These are phyloP conservation scores for Hapalemur alaotrensis DNA, from an alignment of 2,797 vertebrate species.

Conservation along the genomic window DNA sequence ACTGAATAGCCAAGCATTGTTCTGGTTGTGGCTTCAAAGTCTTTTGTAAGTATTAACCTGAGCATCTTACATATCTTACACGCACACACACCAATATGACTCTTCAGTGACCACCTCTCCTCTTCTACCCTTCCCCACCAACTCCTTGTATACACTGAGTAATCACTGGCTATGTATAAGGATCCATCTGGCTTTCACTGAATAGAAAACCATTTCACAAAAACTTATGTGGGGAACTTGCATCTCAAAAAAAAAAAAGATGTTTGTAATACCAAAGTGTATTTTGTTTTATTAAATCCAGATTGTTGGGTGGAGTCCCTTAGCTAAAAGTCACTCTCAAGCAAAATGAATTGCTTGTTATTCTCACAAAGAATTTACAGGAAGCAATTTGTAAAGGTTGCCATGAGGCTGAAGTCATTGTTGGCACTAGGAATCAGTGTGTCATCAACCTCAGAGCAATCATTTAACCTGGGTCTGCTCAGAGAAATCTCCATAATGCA, in stretches of 20 bases:
- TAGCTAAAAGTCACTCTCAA: conserved; percentile 57
- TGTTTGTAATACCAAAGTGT: conserved; percentile 48
- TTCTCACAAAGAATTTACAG: conserved; percentile 78
- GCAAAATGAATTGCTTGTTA: conserved; percentile 71
- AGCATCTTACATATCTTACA: neutral
- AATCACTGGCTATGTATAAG: neutral
- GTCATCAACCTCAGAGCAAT: conserved; percentile 67
- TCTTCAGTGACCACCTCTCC: neutral
- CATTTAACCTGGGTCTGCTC: conserved; percentile 47
- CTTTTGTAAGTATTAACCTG: neutral
- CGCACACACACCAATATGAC: neutral
- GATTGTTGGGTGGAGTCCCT: conserved; percentile 72
- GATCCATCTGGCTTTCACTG: conserved; percentile 17
- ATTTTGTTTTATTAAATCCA: conserved; percentile 83
- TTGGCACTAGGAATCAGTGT: conserved; percentile 55
- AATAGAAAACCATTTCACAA: conserved; percentile 39
- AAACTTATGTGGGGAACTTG: conserved; percentile 52
- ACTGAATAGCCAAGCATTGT: neutral
- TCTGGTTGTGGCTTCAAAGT: conserved; percentile 32
- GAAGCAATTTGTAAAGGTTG: conserved; percentile 77
- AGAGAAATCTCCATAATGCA: conserved; percentile 59
- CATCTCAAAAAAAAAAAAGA: conserved; percentile 6
- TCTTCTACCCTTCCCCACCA: neutral
- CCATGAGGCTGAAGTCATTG: conserved; percentile 78
- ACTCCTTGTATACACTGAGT: conserved; percentile 16